Evolutionary conservation across 2,113 vertebrate species (phyloP).

Genomic region (Notechis scutatus): DNA sequence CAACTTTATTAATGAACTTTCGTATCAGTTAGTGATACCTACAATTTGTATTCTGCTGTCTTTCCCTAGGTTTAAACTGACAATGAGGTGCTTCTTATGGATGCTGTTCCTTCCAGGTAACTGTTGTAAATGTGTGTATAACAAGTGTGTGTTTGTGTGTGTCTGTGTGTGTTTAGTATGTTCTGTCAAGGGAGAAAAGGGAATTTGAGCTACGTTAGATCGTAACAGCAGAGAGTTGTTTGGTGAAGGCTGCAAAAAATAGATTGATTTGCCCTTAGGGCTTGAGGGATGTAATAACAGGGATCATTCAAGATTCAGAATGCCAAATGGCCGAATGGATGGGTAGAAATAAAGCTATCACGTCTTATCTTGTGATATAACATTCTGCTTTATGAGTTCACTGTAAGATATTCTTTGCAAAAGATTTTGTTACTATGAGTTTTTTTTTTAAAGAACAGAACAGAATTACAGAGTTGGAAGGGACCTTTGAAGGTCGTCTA

Average conservation of each 20-base stretch:
- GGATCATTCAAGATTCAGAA: neutral
- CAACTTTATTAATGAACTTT: neutral
- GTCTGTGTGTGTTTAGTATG: neutral
- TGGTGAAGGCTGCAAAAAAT: neutral
- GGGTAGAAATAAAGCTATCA: neutral
- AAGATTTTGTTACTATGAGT: neutral
- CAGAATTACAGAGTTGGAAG: neutral
- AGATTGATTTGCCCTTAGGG: neutral
- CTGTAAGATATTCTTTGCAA: neutral
- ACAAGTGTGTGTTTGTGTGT: neutral
- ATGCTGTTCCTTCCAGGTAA: constrained; percentile 5
- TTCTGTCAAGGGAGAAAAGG: neutral
- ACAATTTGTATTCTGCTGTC: neutral
- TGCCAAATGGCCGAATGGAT: neutral
- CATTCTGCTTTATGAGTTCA: neutral
- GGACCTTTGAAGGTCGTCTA: neutral
- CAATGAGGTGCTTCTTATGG: neutral
- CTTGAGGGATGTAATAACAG: neutral
- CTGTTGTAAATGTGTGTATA: neutral
- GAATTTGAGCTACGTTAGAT: neutral
- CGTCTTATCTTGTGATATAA: neutral
- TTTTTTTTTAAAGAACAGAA: neutral
- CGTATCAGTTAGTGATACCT: neutral
- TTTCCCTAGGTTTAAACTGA: neutral
- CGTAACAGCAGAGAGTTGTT: neutral